A percentile compares a stretch with the other conserved stretches of the same genome.
Evolutionary conservation across 2,888 invertebrate genomes (phyloP).

Genomic region (Rhogogaster chlorosoma): DNA sequence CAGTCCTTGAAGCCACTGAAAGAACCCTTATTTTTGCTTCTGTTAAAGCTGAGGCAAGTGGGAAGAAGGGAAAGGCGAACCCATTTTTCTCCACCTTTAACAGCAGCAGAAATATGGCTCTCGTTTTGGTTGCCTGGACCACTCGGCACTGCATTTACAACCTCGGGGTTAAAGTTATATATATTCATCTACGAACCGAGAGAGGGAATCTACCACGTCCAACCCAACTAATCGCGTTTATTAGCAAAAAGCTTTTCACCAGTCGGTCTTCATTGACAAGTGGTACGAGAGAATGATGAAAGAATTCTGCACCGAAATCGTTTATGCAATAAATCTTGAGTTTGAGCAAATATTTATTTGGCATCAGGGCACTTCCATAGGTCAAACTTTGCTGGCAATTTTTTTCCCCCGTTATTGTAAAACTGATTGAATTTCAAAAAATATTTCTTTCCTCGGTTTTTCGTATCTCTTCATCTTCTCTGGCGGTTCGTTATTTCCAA

Average conservation of each 20-base stretch:
- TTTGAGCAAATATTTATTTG: neutral
- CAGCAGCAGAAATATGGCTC: constrained; percentile 23
- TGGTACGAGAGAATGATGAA: neutral
- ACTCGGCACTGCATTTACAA: constrained; percentile 36
- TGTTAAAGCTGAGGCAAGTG: neutral
- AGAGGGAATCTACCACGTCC: neutral
- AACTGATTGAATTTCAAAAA: neutral
- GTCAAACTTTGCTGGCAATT: too few species aligned
- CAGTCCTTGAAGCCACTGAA: neutral
- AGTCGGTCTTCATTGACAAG: neutral
- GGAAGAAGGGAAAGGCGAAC: neutral
- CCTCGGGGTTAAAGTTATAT: constrained; percentile 6
- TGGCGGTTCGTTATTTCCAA: neutral
- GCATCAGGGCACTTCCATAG: too few species aligned
- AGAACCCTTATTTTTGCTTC: constrained; percentile 18
- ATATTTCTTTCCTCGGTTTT: neutral
- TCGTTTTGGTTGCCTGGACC: constrained; percentile 20
- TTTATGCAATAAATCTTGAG: neutral
- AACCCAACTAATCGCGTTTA: neutral
- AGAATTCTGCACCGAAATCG: neutral
- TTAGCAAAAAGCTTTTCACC: neutral
- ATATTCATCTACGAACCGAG: neutral
- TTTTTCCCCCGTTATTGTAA: neutral
- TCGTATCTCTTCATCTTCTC: neutral
- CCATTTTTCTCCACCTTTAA: constrained; percentile 18